Percentiles rank a stretch among this genome's conserved stretches.
phyloP scores from a whole-genome alignment of 2,888 invertebrate genomes.

The Habrosyne pyritoides region DNA sequence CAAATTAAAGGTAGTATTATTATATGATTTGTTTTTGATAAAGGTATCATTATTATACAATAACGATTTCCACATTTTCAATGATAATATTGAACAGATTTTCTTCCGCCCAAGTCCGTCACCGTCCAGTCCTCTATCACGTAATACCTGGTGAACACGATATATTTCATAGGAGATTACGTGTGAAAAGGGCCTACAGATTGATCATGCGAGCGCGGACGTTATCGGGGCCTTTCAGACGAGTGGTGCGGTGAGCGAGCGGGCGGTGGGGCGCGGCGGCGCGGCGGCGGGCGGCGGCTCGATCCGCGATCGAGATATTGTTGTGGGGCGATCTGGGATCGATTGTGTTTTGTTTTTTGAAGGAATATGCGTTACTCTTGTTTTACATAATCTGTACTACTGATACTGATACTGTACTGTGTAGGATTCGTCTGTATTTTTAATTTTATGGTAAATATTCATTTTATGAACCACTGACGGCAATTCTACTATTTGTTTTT shows the following conservation, averaged over 20 bases:
- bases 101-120: conserved; percentile 26
- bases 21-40: too few species aligned
- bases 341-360: not conserved
- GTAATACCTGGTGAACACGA: conserved; percentile 42
- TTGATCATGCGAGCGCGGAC: conserved; percentile 53
- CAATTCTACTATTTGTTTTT: too few species aligned
- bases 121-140: conserved; percentile 14
- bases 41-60: too few species aligned
- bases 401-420: too few species aligned
- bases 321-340: not conserved
- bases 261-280: conserved; percentile 14
- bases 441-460: too few species aligned
- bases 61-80: too few species aligned
- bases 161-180: conserved; percentile 69
- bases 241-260: conserved; percentile 21
- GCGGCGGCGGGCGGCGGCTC: conserved; percentile 16
- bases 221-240: conserved; percentile 41
- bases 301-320: not conserved
- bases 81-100: not conserved
- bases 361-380: not conserved
- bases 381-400: not conserved
- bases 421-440: too few species aligned
- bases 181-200: conserved; percentile 62
- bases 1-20: too few species aligned
- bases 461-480: too few species aligned